Base-by-base conservation (phyloP, 2,888 invertebrate species). In the Rhamphomyia laevipes region DNA sequence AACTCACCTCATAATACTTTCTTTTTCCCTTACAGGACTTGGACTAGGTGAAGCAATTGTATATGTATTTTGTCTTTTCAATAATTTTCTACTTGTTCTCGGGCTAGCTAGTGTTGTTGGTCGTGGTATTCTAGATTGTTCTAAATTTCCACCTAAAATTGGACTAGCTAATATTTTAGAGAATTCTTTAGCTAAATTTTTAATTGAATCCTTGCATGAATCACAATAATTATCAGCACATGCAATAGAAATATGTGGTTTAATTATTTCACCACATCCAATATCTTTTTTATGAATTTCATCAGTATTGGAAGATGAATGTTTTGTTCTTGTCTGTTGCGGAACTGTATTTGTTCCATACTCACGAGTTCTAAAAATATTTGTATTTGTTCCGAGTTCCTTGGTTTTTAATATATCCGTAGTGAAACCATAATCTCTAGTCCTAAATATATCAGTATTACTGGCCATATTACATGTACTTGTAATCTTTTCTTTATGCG, bases 181-280 rank as follows among this genome's bases (percentile, higher is more conserved):
- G 52, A 66, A 66, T 43, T 71, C 70, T 54, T 73, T 73, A 13
- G 77, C 77, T 53, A 77, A 65, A 51, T 70, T 70, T 51, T 74
- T 75, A 12, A 77, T 76, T 37, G 73, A 73, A 56, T 74, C 75
- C 58, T 76, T 77, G 60, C 78, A 79, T 53, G 77, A 77, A 61
- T 79, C 78, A 68, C 78, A 79, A 56, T 75, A 75, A 56, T 75
- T 75, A 23, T 72, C 73, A 38, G 74, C 71, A 55, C 74, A 71
- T 13, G 73, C 68, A 30, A 73, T 73, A 0, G 70, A 68, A 41
- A 75, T 72, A 46, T 74, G 73, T 56, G 72, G 68, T 56, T 70
- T 73, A 2, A 73, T 64, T 11, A 73, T 70, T 21, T 73, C 73
- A 2, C 76, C 76, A 35, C 76, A 75, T 16, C 73, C 73, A 1